Evolutionary conservation across 1,140 invertebrate species (phyloP), one percentile per base, ranked within the genome.

Genomic region (Gonioctena quinquepunctata): DNA sequence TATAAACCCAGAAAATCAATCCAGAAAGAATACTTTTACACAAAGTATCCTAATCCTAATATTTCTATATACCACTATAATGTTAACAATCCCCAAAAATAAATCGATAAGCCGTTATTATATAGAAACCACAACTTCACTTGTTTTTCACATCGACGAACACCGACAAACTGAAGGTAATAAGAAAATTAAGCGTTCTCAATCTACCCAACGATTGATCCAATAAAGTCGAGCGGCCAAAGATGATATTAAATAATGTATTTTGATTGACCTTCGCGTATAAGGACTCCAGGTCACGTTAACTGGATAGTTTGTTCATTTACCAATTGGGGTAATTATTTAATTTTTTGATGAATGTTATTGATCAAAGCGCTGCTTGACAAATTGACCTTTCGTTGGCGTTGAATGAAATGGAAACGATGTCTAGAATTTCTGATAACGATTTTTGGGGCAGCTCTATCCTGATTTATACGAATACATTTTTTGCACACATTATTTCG

Each of bases 131-230:
- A 42, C 33, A 3, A 42, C 13, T 11, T 42, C 33, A 42, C 33
- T n/a, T n/a, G 13, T 42, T 42, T 42, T 13, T 4, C 33, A 42
- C 33, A 42, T n/a, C 33, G 16, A 42, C 11, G 11, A 42, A 42
- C 33, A 42, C 3, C 16, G 16, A 42, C 33, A n/a, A 42, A 42
- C 33, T 42, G 33, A 42, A 42, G 16, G 11, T 42, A 42, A n/a
- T n/a, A 11, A 42, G 33, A 42, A 42, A 42, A 42, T 42, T 42
- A 13, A 42, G 33, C 11, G 16, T 42, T 42, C 13, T 57, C 25
- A 57, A 57, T 57, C 54, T 21, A 57, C n/a, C 22, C 22, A 57
- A 19, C 54, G 25, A 57, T 57, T 57, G 25, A 57, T 57, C 54
- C n/a, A 57, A 22, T 57, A 57, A 13, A 57, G 13, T 25, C 21